Conservation (phyloP, 1,140 invertebrate species). For the Mylabris phalerata region DNA sequence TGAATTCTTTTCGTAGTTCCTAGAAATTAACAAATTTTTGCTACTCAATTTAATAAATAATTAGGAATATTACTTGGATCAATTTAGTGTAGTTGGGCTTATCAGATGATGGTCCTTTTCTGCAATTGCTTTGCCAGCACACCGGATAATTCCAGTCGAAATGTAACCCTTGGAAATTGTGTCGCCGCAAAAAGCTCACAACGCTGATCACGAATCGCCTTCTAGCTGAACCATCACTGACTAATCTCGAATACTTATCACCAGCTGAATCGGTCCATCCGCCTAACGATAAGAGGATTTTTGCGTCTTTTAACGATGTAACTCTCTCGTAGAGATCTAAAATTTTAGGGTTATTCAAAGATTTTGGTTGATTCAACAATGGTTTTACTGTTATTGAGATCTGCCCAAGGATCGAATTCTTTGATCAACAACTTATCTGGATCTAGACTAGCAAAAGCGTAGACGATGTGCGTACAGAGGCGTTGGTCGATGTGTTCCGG, state of each 20-base stretch:
- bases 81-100: slow-evolving; percentile 70
- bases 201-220: slow-evolving; percentile 61
- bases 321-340: slow-evolving; percentile 63
- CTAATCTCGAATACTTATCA: slow-evolving; percentile 74
- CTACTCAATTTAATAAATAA: background rate
- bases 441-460: slow-evolving; percentile 83
- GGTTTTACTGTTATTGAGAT: slow-evolving; percentile 71
- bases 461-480: slow-evolving; percentile 82
- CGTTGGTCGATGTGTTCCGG: slow-evolving; percentile 74
- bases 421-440: slow-evolving; percentile 66
- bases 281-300: slow-evolving; percentile 73
- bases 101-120: slow-evolving; percentile 68
- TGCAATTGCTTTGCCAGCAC: slow-evolving; percentile 86
- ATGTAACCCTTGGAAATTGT: slow-evolving; percentile 76
- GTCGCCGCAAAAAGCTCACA: slow-evolving; percentile 60
- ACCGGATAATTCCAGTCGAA: slow-evolving; percentile 89
- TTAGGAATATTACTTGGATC: slow-evolving; percentile 50
- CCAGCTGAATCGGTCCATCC: slow-evolving; percentile 84
- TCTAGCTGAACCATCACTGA: slow-evolving; percentile 55
- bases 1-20: slow-evolving; percentile 73
- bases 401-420: slow-evolving; percentile 76
- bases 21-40: slow-evolving; percentile 36
- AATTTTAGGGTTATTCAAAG: slow-evolving; percentile 13
- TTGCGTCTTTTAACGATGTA: slow-evolving; percentile 55
- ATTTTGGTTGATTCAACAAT: background rate